These are phyloP conservation scores for Cuniculus paca DNA, from an alignment of 2,797 vertebrate genomes.

Conservation along the genomic window DNA sequence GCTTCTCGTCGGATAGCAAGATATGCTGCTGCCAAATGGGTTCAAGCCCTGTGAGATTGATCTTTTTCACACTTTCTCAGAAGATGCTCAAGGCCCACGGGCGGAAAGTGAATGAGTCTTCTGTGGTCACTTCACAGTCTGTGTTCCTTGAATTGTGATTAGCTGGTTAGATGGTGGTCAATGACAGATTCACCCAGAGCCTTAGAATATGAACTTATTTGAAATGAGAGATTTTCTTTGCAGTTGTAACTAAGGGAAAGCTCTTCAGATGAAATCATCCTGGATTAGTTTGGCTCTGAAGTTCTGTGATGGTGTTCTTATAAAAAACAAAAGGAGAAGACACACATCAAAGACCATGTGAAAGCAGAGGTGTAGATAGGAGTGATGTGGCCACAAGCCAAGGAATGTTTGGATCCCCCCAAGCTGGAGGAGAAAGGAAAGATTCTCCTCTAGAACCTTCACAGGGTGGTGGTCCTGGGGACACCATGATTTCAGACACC, in stretches of 20 bases:
- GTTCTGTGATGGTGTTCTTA: background rate
- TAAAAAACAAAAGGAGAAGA: background rate
- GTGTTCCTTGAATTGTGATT: background rate
- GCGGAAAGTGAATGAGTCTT: background rate
- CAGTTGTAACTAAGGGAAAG: background rate
- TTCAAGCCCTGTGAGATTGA: background rate
- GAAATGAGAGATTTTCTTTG: background rate
- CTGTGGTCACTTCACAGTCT: background rate
- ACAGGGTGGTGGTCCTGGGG: background rate
- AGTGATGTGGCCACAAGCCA: background rate
- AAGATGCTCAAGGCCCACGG: background rate
- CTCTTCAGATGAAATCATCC: background rate
- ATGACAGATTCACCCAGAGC: background rate
- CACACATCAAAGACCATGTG: background rate
- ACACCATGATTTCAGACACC: background rate
- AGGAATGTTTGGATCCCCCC: background rate
- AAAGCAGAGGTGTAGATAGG: no score
- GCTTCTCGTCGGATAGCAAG: background rate
- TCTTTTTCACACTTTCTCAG: background rate
- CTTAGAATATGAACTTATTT: background rate
- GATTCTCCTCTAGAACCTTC: background rate
- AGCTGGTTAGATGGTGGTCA: background rate
- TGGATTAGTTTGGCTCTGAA: background rate
- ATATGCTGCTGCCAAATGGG: background rate
- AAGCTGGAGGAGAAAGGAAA: background rate